Evolutionary conservation across 2,888 invertebrate species (phyloP).

Genomic region (Mesorhabditis belari): DNA sequence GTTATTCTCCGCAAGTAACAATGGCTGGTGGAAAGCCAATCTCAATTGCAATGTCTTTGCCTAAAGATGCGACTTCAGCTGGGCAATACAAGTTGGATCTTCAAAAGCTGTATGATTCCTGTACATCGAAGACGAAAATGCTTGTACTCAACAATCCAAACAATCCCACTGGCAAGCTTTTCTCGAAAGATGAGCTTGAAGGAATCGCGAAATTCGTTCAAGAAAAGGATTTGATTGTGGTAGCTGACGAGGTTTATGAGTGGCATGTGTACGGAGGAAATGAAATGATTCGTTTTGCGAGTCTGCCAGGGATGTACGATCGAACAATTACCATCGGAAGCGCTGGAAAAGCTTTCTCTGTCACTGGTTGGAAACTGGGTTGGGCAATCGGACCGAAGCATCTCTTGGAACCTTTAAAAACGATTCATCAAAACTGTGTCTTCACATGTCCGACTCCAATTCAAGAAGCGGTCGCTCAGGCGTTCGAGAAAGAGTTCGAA

Average conservation of each 20-base stretch:
- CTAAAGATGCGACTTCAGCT: constrained; percentile 12
- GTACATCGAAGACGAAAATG: constrained; percentile 82
- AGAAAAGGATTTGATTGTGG: constrained; percentile 81
- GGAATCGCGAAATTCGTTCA: constrained; percentile 78
- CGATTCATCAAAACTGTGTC: constrained; percentile 78
- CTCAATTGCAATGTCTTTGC: constrained; percentile 76
- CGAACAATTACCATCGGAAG: constrained; percentile 92
- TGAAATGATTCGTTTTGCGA: constrained; percentile 79
- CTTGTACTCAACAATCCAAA: constrained; percentile 94
- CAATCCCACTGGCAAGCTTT: constrained; percentile 84
- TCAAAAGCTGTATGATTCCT: constrained; percentile 70
- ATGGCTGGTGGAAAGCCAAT: constrained; percentile 78
- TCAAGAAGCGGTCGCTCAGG: constrained; percentile 77
- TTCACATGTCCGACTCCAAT: constrained; percentile 68
- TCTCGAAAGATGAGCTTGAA: constrained; percentile 55
- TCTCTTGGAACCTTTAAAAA: constrained; percentile 73
- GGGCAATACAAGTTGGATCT: constrained; percentile 80
- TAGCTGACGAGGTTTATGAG: constrained; percentile 96
- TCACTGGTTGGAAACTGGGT: constrained; percentile 89
- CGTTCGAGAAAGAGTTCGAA: constrained; percentile 73
- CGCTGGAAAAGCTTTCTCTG: constrained; percentile 94
- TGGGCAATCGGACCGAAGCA: constrained; percentile 87
- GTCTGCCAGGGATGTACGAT: constrained; percentile 94
- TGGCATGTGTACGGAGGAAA: constrained; percentile 81
- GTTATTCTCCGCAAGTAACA: constrained; percentile 87